phyloP scores from a whole-genome alignment of 2,888 invertebrate species.

The Eupithecia inturbata region DNA sequence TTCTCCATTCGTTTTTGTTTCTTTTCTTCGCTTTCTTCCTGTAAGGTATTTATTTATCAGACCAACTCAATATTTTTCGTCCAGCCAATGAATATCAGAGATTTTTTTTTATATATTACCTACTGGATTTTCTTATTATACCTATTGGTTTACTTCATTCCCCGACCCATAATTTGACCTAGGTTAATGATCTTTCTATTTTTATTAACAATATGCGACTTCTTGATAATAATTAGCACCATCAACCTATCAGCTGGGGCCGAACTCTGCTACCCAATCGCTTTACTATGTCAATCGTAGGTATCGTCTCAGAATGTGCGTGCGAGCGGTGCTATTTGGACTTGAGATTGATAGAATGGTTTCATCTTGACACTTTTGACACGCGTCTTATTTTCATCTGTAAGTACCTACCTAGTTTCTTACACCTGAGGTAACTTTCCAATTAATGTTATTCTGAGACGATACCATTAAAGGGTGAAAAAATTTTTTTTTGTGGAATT shows the following conservation, averaged over 20 bases:
- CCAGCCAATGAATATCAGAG: not conserved
- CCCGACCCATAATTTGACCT: not conserved
- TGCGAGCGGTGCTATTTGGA: no score
- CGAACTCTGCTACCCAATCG: no score
- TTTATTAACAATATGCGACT: not conserved
- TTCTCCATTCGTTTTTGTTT: constrained; percentile 86
- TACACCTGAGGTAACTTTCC: no score
- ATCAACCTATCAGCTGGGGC: not conserved
- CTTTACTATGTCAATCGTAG: no score
- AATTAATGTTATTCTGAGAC: no score
- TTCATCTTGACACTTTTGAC: no score
- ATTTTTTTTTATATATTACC: not conserved
- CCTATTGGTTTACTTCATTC: not conserved
- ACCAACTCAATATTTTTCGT: not conserved
- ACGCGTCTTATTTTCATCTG: no score
- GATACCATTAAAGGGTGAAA: no score
- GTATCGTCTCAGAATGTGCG: no score
- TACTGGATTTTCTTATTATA: not conserved
- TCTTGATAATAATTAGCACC: not conserved
- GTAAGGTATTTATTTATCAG: not conserved
- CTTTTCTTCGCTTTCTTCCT: constrained; percentile 85
- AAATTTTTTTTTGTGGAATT: no score
- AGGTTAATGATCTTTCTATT: constrained; percentile 1
- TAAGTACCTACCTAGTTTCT: no score
- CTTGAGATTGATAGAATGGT: no score